A percentile compares a stretch with the other conserved stretches of the same genome.
phyloP scores from a whole-genome alignment of 2,888 invertebrate species.

The Limnephilus marmoratus region DNA sequence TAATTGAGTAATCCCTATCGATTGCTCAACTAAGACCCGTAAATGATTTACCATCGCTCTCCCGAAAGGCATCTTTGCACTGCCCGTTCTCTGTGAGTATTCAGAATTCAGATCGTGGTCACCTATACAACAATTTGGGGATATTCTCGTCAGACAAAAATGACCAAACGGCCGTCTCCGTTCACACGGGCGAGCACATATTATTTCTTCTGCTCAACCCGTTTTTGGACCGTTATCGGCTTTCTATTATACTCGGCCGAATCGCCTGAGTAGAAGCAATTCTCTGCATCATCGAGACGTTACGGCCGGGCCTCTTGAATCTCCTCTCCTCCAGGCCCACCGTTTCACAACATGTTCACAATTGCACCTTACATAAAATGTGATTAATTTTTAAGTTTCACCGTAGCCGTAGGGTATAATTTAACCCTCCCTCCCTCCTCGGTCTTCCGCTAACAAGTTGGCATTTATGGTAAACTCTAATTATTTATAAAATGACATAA shows the following conservation, averaged over 20 bases:
- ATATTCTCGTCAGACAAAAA: conserved; percentile 5
- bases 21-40: neutral
- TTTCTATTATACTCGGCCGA: conserved; percentile 31
- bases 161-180: neutral
- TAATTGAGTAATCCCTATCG: neutral
- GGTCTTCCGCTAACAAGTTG: neutral
- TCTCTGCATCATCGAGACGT: conserved; percentile 17
- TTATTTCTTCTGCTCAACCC: neutral
- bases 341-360: conserved; percentile 16
- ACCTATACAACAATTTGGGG: neutral
- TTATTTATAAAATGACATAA: neutral
- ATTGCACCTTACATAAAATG: neutral
- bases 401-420: no score
- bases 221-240: conserved; percentile 36
- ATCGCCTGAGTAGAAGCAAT: conserved; percentile 6
- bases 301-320: neutral
- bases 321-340: conserved; percentile 2
- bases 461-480: neutral
- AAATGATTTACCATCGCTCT: neutral
- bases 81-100: neutral
- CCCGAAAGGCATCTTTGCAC: neutral
- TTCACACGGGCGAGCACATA: conserved; percentile 12
- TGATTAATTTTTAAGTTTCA: no score
- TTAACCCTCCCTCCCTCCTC: neutral
- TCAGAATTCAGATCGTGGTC: neutral